phyloP scores from a whole-genome alignment of 2,113 vertebrate species.

The Zosterops japonicus region DNA sequence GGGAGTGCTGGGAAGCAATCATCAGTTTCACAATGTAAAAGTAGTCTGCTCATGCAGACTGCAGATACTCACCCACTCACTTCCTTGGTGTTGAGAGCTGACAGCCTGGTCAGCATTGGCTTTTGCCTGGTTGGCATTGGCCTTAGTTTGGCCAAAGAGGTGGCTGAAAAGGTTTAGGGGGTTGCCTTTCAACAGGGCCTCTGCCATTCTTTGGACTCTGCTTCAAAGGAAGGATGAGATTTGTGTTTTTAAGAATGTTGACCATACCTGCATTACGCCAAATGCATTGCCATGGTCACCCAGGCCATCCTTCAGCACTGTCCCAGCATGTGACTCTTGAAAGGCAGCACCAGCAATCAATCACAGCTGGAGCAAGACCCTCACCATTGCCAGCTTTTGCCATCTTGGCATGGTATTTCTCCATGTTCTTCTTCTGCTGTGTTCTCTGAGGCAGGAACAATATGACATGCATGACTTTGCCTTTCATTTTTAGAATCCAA shows the following conservation, averaged over 20 bases:
- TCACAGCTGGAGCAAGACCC: conserved; percentile 68
- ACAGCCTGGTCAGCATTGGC: fast-evolving
- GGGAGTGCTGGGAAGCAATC: background rate
- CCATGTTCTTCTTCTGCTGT: conserved; percentile 64
- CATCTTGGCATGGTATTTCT: conserved; percentile 63
- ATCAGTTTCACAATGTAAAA: background rate
- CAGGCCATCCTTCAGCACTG: conserved; percentile 26
- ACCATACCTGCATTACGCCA: conserved; percentile 76
- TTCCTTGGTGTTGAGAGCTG: background rate
- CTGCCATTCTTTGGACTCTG: background rate
- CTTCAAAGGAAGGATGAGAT: background rate
- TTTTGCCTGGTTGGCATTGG: fast-evolving
- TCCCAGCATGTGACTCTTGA: conserved; percentile 73
- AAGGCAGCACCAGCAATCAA: conserved; percentile 75
- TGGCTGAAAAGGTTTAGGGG: background rate
- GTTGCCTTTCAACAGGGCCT: background rate
- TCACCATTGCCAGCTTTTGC: conserved; percentile 48
- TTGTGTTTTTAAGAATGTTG: background rate
- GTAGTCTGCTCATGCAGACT: background rate
- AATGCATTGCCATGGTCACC: conserved; percentile 69
- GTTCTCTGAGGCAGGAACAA: conserved; percentile 66
- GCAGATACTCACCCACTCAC: background rate
- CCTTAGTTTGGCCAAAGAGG: background rate
- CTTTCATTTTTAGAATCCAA: background rate
- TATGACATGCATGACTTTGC: background rate